Conservation (phyloP, 2,888 invertebrate species). For the Thereva nobilitata region DNA sequence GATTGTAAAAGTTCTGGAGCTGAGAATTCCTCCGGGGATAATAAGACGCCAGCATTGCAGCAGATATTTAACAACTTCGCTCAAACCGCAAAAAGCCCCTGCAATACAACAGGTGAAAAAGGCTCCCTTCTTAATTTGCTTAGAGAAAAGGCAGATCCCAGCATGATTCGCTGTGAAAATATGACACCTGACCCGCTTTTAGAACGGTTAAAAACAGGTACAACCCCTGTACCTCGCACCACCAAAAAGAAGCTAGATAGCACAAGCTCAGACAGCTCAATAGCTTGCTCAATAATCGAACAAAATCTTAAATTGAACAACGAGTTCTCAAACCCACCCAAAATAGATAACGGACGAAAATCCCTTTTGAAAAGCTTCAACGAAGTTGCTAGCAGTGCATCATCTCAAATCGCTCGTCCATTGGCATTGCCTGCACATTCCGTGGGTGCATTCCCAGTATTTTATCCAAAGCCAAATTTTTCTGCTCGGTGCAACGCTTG, state of each 20-base stretch:
- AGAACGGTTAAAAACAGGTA: conserved; percentile 10
- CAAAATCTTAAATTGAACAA: conserved; percentile 20
- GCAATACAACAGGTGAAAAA: conserved; percentile 3
- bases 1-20: too few relatives aligned
- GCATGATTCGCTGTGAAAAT: conserved; percentile 27
- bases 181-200: conserved; percentile 30
- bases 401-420: conserved; percentile 15
- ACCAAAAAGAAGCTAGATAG: conserved; percentile 17
- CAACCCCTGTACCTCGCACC: background rate
- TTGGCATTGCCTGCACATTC: conserved; percentile 7
- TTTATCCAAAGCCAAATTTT: conserved; percentile 42
- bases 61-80: background rate
- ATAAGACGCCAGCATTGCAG: too few relatives aligned
- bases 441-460: conserved; percentile 9
- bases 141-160: conserved; percentile 34
- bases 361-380: conserved; percentile 39
- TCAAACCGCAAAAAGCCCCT: background rate
- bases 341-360: conserved; percentile 36
- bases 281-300: conserved; percentile 10
- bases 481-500: conserved; percentile 55
- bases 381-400: conserved; percentile 19
- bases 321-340: conserved; percentile 11
- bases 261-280: conserved; percentile 23
- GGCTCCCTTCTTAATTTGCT: conserved; percentile 33
- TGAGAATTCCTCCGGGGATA: too few relatives aligned